Evolutionary conservation across 2,888 invertebrate species (phyloP).

Genomic region (Muscina levida): DNA sequence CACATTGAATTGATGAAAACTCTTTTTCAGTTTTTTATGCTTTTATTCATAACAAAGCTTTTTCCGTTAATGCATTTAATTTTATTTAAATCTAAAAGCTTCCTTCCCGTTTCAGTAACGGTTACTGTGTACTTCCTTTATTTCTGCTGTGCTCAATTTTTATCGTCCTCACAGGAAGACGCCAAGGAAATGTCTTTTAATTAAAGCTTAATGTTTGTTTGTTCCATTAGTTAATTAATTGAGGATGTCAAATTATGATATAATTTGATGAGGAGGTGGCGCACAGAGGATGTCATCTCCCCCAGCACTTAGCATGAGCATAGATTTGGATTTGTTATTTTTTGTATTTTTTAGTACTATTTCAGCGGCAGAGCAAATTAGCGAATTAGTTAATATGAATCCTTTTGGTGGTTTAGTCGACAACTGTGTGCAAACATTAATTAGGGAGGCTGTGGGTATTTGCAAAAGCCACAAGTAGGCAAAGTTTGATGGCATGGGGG

Average conservation of each 20-base stretch:
- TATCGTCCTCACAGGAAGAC: background rate
- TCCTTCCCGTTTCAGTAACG: background rate
- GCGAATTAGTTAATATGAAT: background rate
- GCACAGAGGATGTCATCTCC: too few species aligned
- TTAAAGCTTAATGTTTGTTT: slow-evolving; percentile 13
- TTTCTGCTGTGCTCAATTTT: too few species aligned
- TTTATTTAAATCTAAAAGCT: slow-evolving; percentile 3
- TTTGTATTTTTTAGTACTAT: too few species aligned
- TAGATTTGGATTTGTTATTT: too few species aligned
- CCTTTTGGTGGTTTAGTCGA: too few species aligned
- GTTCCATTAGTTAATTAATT: slow-evolving; percentile 16
- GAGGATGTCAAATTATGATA: slow-evolving; percentile 15
- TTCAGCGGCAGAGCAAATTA: background rate
- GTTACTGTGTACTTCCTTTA: too few species aligned
- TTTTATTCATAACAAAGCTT: slow-evolving; percentile 1
- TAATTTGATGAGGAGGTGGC: slow-evolving; percentile 12
- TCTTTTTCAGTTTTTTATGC: slow-evolving; percentile 1
- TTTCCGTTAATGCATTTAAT: background rate
- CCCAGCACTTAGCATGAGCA: too few species aligned
- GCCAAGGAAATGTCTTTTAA: slow-evolving; percentile 2
- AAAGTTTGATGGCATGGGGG: too few species aligned
- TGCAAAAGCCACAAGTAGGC: too few species aligned
- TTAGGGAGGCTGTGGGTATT: too few species aligned
- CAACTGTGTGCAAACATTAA: too few species aligned
- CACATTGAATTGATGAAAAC: background rate